A percentile compares a stretch with the other conserved stretches of the same genome.
phyloP scores from a whole-genome alignment of 2,113 vertebrate species.

The Lophochroa leadbeateri region DNA sequence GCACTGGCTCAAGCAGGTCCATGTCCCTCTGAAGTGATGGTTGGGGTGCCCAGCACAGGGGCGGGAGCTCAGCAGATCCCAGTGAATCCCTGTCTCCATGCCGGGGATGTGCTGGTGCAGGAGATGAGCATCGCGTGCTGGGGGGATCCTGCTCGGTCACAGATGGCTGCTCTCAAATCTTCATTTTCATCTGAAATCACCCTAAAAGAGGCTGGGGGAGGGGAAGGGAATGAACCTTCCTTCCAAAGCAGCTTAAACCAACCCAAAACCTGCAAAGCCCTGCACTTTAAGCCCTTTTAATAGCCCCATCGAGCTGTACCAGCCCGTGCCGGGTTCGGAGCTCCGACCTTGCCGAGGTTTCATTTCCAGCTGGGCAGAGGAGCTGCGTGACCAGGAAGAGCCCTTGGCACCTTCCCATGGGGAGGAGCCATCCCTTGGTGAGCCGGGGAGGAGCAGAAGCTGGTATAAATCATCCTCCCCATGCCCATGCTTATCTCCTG shows the following conservation, averaged over 20 bases:
- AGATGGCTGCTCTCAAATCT: background rate
- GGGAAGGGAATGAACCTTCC: constrained; percentile 7
- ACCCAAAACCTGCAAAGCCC: constrained; percentile 11
- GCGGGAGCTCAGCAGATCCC: background rate
- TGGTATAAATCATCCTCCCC: constrained; percentile 37
- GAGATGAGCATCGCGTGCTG: background rate
- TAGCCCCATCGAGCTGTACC: background rate
- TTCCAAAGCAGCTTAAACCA: constrained; percentile 22
- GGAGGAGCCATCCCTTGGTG: background rate
- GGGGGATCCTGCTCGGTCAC: background rate
- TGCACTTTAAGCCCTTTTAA: constrained; percentile 1
- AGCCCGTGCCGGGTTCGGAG: background rate
- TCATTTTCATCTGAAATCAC: background rate
- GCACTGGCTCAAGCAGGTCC: background rate
- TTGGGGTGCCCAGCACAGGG: background rate
- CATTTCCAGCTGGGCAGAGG: background rate
- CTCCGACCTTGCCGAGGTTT: background rate
- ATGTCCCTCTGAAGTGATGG: background rate
- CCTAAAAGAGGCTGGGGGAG: background rate
- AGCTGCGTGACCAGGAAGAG: background rate
- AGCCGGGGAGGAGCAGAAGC: background rate
- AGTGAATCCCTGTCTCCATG: background rate
- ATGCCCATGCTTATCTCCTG: background rate
- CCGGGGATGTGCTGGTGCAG: background rate
- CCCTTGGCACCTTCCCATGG: background rate